Base-by-base conservation (phyloP, 2,888 invertebrate genomes). In the Serripes groenlandicus region DNA sequence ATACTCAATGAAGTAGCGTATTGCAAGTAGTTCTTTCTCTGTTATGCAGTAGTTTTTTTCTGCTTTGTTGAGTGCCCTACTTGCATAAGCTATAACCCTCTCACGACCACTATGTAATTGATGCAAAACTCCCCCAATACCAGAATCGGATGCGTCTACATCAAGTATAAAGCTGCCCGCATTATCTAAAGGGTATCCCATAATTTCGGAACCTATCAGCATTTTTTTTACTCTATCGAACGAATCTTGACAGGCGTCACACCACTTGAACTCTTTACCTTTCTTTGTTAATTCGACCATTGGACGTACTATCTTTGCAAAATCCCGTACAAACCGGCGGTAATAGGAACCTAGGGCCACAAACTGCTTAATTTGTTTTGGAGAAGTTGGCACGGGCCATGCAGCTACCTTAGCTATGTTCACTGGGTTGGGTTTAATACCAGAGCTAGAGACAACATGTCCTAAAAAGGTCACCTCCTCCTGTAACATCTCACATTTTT, bases 61-160 rank as follows among this genome's bases (percentile, higher is more conserved):
- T 54, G 54, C 54, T 23, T n/a, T 9, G 54, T 54, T 54, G n/a
- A 54, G 54, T 5, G 54, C 18, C 9, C 54, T 9, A 54, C 54
- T 54, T 9, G 54, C 54, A 54, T 54, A 54, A 15, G 54, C 54
- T 15, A 54, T 54, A 5, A 54, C 54, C 54, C n/a, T 54, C n/a
- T 54, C 54, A 9, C n/a, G 9, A 15, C 54, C 54, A 5, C 5
- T 5, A 5, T 79, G 77, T 1, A 70, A n/a, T 37, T 88, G 85
- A 21, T 66, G 66, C 4, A 87, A 70, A 3, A 87, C 83, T 32
- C 72, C 85, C 11, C 85, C 85, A 9, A 85, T 78, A 23, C 83
- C 77, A 32, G 56, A 52, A 32, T 75, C 78, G 34, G 83, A 81
- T 54, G 81, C 83, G 30, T 87, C 85, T 3, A 74, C 77, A 62